Evolutionary conservation across 2,797 vertebrate species (phyloP).

Genomic region (Pagetopsis macropterus): DNA sequence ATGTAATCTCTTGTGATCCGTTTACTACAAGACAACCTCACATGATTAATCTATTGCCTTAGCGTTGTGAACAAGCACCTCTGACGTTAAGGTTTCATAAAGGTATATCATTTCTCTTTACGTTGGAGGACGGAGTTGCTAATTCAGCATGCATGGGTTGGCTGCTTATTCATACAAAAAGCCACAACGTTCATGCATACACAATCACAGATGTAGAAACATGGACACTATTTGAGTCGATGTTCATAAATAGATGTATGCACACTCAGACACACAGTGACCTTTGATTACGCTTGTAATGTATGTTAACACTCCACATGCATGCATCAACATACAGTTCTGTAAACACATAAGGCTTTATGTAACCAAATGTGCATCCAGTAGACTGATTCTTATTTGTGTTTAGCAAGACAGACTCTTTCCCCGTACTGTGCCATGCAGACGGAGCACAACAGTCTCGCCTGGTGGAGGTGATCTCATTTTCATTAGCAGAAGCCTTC

Average conservation of each 20-base stretch:
- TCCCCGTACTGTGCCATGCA: constrained; percentile 1
- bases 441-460: constrained; percentile 20
- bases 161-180: background rate
- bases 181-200: background rate
- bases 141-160: background rate
- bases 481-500: constrained; percentile 56
- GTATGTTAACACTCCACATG: constrained; percentile 2
- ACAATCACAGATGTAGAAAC: background rate
- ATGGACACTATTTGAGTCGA: background rate
- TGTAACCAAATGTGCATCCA: constrained; percentile 8
- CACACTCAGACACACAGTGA: background rate
- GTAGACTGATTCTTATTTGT: constrained; percentile 4
- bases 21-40: background rate
- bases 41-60: background rate
- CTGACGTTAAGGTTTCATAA: background rate
- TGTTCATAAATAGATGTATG: constrained; percentile 15
- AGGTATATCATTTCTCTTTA: background rate
- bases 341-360: background rate
- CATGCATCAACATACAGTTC: background rate
- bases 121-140: background rate
- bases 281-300: background rate
- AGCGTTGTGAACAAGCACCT: background rate
- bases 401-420: background rate
- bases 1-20: background rate
- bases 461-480: constrained; percentile 46